Conservation (phyloP, 2,888 invertebrate genomes). For the Cacoxenus indagator region DNA sequence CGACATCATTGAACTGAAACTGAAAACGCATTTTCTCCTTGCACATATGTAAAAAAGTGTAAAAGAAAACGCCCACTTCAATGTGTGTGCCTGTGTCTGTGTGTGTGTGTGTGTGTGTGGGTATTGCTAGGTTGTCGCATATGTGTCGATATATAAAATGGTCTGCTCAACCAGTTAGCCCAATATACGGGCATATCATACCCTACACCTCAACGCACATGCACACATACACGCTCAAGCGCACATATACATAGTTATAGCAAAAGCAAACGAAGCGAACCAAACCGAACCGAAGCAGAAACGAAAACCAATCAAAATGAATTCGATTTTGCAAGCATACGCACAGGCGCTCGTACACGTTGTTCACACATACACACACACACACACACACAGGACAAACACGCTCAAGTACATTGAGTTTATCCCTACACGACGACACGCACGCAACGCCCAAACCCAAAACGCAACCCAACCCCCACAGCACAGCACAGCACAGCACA, state of each 20-base stretch:
- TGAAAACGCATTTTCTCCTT: no score
- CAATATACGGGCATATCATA: neutral
- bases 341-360: neutral
- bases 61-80: neutral
- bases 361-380: constrained; percentile 10
- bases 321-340: constrained; percentile 1
- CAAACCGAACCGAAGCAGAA: neutral
- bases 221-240: constrained; percentile 13
- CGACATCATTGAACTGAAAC: no score
- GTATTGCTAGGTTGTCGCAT: neutral
- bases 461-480: constrained; percentile 6
- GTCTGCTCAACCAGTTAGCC: neutral
- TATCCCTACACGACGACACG: neutral
- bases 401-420: neutral
- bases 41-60: no score
- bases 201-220: neutral
- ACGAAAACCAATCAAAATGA: constrained; percentile 4
- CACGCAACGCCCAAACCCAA: neutral
- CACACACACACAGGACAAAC: constrained; percentile 1
- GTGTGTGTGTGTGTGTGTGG: neutral
- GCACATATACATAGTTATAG: constrained; percentile 3
- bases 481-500: neutral
- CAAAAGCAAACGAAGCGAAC: neutral
- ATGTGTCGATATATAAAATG: neutral
- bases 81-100: neutral